These are phyloP conservation scores for Julus scanicus DNA, from an alignment of 2,888 invertebrate species.

Conservation along the genomic window DNA sequence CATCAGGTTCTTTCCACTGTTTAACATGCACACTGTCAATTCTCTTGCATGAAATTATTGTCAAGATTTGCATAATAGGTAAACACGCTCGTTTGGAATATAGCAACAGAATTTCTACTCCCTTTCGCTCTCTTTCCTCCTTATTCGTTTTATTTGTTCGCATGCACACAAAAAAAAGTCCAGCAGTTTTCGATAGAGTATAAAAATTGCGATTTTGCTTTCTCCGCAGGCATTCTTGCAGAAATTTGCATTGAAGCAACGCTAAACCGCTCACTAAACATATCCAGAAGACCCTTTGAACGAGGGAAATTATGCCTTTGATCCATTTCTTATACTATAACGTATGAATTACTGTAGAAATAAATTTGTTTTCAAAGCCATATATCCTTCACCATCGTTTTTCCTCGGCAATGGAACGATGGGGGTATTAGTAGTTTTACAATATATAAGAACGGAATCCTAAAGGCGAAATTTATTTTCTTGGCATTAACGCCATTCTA, in stretches of 20 bases:
- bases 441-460: background rate
- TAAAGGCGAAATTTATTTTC: conserved; percentile 27
- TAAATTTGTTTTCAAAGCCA: conserved; percentile 17
- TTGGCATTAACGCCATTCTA: background rate
- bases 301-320: conserved; percentile 21
- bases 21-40: conserved; percentile 5
- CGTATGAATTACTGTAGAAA: conserved; percentile 37
- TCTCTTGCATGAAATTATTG: conserved; percentile 42
- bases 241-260: conserved; percentile 39
- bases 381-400: conserved; percentile 24
- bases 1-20: background rate
- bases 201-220: conserved; percentile 30
- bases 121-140: background rate
- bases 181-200: conserved; percentile 17
- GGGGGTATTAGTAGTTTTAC: conserved; percentile 10
- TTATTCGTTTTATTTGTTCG: background rate
- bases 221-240: conserved; percentile 36
- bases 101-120: background rate
- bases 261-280: conserved; percentile 34
- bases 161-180: background rate
- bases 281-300: conserved; percentile 34
- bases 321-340: conserved; percentile 42
- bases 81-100: conserved; percentile 30
- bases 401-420: conserved; percentile 20
- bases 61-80: conserved; percentile 39